Conservation (phyloP, 2,888 invertebrate genomes). For the Romanomermis culicivorax region DNA sequence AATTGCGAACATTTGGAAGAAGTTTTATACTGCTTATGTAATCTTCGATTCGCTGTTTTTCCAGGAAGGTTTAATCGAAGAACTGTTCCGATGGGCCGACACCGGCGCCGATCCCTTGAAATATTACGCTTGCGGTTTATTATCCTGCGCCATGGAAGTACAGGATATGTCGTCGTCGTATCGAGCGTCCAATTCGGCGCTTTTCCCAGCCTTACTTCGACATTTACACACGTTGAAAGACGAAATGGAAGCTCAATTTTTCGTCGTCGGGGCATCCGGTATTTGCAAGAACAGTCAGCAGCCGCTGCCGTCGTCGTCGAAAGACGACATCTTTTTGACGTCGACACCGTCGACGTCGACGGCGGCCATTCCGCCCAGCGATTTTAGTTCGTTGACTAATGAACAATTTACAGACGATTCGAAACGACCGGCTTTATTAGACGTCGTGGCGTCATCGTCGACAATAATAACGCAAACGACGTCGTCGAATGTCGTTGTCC, state of each 20-base stretch:
- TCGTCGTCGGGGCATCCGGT: neutral
- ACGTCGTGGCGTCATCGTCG: neutral
- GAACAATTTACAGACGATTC: too few relatives aligned
- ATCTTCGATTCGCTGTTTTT: too few relatives aligned
- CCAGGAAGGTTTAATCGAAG: slow-evolving; percentile 59
- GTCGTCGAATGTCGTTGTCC: too few relatives aligned
- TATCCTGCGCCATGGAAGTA: slow-evolving; percentile 89
- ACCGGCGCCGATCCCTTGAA: slow-evolving; percentile 65
- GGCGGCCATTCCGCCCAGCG: neutral
- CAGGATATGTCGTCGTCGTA: slow-evolving; percentile 77
- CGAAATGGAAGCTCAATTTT: neutral
- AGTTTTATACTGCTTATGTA: too few relatives aligned
- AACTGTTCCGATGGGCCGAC: slow-evolving; percentile 72
- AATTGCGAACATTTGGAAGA: too few relatives aligned
- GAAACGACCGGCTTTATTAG: too few relatives aligned
- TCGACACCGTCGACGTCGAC: neutral
- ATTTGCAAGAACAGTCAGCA: neutral
- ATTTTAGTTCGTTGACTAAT: too few relatives aligned
- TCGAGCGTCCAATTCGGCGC: slow-evolving; percentile 45
- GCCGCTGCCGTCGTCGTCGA: neutral
- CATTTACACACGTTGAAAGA: slow-evolving; percentile 52
- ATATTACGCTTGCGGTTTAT: slow-evolving; percentile 74
- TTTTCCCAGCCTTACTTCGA: slow-evolving; percentile 57
- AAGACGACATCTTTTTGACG: neutral
- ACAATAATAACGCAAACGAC: neutral